Base-by-base conservation (phyloP, 2,113 vertebrate genomes). In the Plectropomus leopardus region DNA sequence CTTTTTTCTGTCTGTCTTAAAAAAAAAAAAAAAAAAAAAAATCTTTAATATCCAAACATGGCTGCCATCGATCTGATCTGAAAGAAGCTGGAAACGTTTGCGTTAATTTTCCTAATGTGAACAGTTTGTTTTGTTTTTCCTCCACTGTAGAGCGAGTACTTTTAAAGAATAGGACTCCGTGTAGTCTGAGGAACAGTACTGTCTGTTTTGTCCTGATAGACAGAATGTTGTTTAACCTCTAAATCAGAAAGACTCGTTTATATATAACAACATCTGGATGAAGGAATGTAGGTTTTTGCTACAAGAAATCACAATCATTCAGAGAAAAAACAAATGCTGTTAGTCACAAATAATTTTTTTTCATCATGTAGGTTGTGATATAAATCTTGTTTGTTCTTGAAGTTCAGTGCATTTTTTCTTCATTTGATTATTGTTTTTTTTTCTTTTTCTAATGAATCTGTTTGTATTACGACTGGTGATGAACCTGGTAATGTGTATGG, bases 281-380 rank as follows among this genome's bases (percentile, higher is more conserved):
- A 86, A 92, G 80, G 83, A 91, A 83, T 78, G 78, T 89, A 86
- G 85, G 44, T 84, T 77, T 83, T 67, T 68, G 4, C 55, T 82
- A 50, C 65, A 17, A 57, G 44, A 75, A 76, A 81, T 82, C 69
- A 74, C 66, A 26, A 30, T 73, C 82, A 57, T 73, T 85, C 76
- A 91, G 79, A 83, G 32, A 71, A 72, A 60, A 86, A 74, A 67
- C 53, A 54, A 44, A 87, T 81, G 82, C 85, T 91, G 78, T 72
- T 89, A 84, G 88, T 84, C 58, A 78, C 72, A 61, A 84, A 78
- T 87, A 68, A 92, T 92, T 87, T 58, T 36, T 66, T 63, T 67
- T 84, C 72, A 67, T 83, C 61, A 19, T 82, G 61, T 88, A 87
- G 78, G 42, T 77, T 90, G 82, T 86, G 76, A 82, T 79, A 57